These are phyloP conservation scores for Oryzias javanicus DNA, from an alignment of 2,113 vertebrate genomes.

Conservation along the genomic window DNA sequence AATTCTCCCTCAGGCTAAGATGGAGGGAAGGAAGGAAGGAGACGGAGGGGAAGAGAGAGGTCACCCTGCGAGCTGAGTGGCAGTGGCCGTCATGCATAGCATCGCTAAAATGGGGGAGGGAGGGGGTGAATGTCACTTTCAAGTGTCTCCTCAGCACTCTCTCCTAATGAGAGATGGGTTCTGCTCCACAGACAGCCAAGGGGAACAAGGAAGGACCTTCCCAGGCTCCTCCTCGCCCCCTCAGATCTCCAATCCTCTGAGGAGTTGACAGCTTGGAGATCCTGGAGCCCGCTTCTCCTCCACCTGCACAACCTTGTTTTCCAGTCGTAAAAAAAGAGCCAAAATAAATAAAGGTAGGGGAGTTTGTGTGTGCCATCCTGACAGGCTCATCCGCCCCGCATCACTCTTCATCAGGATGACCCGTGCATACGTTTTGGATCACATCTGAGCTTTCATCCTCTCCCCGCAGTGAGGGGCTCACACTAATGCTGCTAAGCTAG, in stretches of 20 bases:
- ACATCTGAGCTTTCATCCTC: slow-evolving; percentile 22
- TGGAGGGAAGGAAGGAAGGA: slow-evolving; percentile 50
- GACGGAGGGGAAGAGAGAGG: slow-evolving; percentile 64
- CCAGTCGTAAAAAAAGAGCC: slow-evolving; percentile 58
- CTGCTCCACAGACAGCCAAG: slow-evolving; percentile 81
- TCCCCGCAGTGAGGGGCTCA: slow-evolving; percentile 44
- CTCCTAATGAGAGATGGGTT: slow-evolving; percentile 84
- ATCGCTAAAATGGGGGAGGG: slow-evolving; percentile 73
- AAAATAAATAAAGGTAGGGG: slow-evolving; percentile 65
- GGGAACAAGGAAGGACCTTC: slow-evolving; percentile 78
- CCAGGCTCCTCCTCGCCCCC: slow-evolving; percentile 52
- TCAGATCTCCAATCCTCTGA: slow-evolving; percentile 72
- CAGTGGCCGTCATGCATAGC: slow-evolving; percentile 78
- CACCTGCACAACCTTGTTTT: slow-evolving; percentile 74
- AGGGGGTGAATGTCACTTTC: slow-evolving; percentile 80
- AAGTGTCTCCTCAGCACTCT: slow-evolving; percentile 81
- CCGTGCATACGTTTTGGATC: slow-evolving; percentile 24
- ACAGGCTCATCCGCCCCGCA: slow-evolving; percentile 20
- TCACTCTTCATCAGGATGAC: slow-evolving; percentile 53
- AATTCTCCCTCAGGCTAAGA: slow-evolving; percentile 77
- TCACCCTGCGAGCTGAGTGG: slow-evolving; percentile 82
- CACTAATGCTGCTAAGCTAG: slow-evolving; percentile 67
- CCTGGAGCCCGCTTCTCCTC: slow-evolving; percentile 62
- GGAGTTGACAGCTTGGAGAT: slow-evolving; percentile 71
- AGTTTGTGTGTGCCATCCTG: slow-evolving; percentile 34